Percentiles rank a stretch among this genome's conserved stretches.
Evolutionary conservation across 2,113 vertebrate species (phyloP).

Genomic region (Bucco capensis): DNA sequence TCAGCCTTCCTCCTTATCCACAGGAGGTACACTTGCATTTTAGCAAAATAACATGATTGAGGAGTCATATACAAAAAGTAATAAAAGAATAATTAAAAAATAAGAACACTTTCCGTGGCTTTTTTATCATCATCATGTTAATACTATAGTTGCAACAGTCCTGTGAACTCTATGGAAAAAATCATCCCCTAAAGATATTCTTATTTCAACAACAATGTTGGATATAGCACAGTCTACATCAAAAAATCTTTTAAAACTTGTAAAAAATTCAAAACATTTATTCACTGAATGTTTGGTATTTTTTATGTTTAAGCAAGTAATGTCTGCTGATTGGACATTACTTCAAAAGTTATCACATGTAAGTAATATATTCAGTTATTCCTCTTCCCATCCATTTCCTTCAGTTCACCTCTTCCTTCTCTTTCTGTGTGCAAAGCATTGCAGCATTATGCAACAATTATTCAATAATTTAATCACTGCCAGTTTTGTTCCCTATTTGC

Average conservation of each 20-base stretch:
- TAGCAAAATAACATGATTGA: neutral
- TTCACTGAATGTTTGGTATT: neutral
- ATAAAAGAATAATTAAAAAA: neutral
- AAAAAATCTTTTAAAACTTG: neutral
- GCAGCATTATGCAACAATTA: neutral
- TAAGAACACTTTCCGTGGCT: neutral
- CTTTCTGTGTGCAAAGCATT: neutral
- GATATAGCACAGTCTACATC: neutral
- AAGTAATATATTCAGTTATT: neutral
- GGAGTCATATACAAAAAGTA: neutral
- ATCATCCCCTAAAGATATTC: neutral
- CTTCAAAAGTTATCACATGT: neutral
- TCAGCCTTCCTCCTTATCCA: neutral
- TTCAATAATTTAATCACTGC: neutral
- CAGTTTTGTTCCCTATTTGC: neutral
- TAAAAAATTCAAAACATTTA: neutral
- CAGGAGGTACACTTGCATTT: neutral
- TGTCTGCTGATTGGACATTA: neutral
- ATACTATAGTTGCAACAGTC: neutral
- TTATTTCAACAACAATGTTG: neutral
- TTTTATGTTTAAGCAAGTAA: neutral
- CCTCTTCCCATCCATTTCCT: fast-evolving
- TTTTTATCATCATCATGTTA: neutral
- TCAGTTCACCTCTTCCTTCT: neutral
- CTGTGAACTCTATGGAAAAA: neutral